A percentile compares a stretch with the other conserved stretches of the same genome.
phyloP scores from a whole-genome alignment of 2,888 invertebrate genomes.

The Brachyopa scutellaris region DNA sequence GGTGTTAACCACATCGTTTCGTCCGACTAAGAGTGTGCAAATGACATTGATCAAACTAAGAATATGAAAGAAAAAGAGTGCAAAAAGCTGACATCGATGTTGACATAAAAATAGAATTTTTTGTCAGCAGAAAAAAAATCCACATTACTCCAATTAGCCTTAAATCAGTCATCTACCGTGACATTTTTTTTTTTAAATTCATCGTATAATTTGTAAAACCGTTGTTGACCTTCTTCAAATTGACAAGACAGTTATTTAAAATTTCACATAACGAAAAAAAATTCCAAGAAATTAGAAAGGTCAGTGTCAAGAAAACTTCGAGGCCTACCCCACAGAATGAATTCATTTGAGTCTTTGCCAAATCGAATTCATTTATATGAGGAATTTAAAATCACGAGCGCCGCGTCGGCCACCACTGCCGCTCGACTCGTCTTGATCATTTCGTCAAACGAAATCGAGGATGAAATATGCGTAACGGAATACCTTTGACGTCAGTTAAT shows the following conservation, averaged over 20 bases:
- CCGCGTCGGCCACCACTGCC: too few species aligned
- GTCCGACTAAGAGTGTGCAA: too few species aligned
- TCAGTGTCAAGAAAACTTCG: constrained; percentile 24
- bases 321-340: constrained; percentile 3
- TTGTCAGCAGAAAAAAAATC: too few species aligned
- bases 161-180: background rate
- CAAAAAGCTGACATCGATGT: too few species aligned
- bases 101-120: too few species aligned
- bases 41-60: too few species aligned
- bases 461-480: background rate
- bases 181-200: background rate
- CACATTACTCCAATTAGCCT: too few species aligned
- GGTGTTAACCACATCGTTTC: too few species aligned
- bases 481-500: constrained; percentile 11
- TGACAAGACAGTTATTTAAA: background rate
- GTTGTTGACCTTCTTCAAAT: background rate
- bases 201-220: background rate
- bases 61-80: too few species aligned
- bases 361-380: constrained; percentile 13
- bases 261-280: background rate
- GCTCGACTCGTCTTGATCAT: background rate
- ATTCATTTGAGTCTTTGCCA: constrained; percentile 20
- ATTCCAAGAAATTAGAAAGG: constrained; percentile 1
- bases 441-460: constrained; percentile 6
- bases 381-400: constrained; percentile 10